Base-by-base conservation (phyloP, 2,113 vertebrate species). In the Sapayoa aenigma region DNA sequence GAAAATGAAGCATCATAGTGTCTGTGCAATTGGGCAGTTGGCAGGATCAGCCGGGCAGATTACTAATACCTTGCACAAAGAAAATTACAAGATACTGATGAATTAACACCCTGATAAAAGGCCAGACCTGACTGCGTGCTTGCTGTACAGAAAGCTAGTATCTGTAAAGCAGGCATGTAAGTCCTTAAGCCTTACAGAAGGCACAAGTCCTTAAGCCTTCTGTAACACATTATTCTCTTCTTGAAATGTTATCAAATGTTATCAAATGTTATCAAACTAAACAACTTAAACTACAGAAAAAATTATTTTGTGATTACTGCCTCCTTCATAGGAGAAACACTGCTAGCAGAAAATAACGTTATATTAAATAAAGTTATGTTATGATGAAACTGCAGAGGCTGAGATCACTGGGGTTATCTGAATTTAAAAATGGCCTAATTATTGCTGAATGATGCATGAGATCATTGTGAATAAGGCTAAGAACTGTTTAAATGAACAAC, bases 41-140 rank as follows among this genome's bases (percentile, higher is more conserved):
- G 21, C 33, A 56, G 50, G 12, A 19, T 28, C 41, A 33, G 7
- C 9, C 58, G 19, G 31, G 4, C 24, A 78, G 56, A 14, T 74
- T 49, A 28, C 39, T 27, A 56, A 35, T 16, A 23, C 2, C 11
- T 66, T 58, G 25, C 46, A 69, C 8, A 35, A 60, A 80, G 30
- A 68, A 20, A 68, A 63, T 10, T 15, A 14, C 11, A 41, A 44
- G 17, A 49, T 2, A 30, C 0, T 0, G 0, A 33, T 23, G 7
- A 81, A 39, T 17, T 47, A 28, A 23, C 62, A 20, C 9, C 7
- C 37, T 35, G 13, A 39, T 47, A 53, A 83, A 89, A 86, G 16
- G 2, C 3, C 47, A 71, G n/a, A 58, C 8, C 16, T 69, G 12
- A 17, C 3, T 41, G 12, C 80, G 33, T 47, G 5, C 15, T 27